Conservation (phyloP, 2,888 invertebrate species). For the Zootermopsis nevadensis region DNA sequence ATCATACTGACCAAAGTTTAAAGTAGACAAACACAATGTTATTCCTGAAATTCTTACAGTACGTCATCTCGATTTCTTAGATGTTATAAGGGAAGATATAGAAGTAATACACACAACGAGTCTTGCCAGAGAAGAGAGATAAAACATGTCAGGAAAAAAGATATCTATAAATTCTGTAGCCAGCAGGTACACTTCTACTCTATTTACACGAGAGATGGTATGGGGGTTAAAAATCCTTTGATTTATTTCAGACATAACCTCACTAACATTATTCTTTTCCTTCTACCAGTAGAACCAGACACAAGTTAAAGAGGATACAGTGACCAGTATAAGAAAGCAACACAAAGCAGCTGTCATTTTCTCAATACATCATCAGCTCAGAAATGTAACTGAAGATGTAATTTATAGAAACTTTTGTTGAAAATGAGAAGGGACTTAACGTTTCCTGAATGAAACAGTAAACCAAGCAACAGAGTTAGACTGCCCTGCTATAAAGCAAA, state of each 20-base stretch:
- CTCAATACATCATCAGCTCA: background rate
- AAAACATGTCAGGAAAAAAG: background rate
- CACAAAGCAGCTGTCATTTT: background rate
- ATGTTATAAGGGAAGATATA: background rate
- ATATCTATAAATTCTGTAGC: background rate
- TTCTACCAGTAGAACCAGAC: background rate
- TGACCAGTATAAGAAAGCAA: too few species aligned
- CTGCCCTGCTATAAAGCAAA: too few species aligned
- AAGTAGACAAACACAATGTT: too few species aligned
- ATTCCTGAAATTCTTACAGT: too few species aligned
- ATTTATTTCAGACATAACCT: background rate
- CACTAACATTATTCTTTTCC: background rate
- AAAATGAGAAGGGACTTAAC: too few species aligned
- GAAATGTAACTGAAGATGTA: background rate
- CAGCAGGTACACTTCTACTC: background rate
- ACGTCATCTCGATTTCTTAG: background rate
- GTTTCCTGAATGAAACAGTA: too few species aligned
- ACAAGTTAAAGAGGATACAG: too few species aligned
- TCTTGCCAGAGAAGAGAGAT: background rate
- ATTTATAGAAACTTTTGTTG: too few species aligned
- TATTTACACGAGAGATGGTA: background rate
- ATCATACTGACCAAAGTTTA: too few species aligned
- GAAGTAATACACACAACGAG: background rate
- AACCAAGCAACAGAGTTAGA: too few species aligned
- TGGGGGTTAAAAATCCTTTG: background rate